These are phyloP conservation scores for Microcebus ravelobensis DNA, from an alignment of 2,113 vertebrate species.

Conservation along the genomic window DNA sequence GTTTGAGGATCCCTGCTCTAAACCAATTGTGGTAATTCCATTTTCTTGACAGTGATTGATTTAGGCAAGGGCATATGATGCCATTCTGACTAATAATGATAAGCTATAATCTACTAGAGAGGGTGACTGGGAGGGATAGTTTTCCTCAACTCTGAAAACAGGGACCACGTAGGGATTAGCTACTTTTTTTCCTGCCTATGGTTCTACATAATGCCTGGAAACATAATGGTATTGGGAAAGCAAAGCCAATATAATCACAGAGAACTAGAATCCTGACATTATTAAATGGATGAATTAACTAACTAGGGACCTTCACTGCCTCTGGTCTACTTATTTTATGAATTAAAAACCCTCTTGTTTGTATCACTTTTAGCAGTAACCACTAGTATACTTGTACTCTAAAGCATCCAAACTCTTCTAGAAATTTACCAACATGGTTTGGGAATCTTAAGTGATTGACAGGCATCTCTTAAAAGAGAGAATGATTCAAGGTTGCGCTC, in stretches of 20 bases:
- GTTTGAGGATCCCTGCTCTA: too few species aligned
- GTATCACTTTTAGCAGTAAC: not conserved
- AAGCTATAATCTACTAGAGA: not conserved
- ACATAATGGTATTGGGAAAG: not conserved
- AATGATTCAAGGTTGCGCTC: not conserved
- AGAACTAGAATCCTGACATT: not conserved
- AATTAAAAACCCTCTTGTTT: not conserved
- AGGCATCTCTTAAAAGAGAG: not conserved
- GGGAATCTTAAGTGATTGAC: not conserved
- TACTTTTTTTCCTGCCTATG: not conserved
- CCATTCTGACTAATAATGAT: slow-evolving; percentile 38
- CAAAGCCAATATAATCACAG: not conserved
- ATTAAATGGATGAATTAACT: not conserved
- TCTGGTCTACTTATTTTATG: not conserved
- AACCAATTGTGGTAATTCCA: not conserved
- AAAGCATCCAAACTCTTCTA: not conserved
- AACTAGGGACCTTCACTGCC: not conserved
- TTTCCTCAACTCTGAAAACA: slow-evolving; percentile 16
- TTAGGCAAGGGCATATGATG: slow-evolving; percentile 2
- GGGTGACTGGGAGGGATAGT: not conserved
- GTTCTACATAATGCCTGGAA: not conserved
- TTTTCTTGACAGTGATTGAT: slow-evolving; percentile 51
- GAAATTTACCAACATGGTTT: not conserved
- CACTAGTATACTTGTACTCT: not conserved
- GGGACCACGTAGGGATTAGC: not conserved